Evolutionary conservation across 1,140 invertebrate genomes (phyloP).

Genomic region (Drosophila orosa): DNA sequence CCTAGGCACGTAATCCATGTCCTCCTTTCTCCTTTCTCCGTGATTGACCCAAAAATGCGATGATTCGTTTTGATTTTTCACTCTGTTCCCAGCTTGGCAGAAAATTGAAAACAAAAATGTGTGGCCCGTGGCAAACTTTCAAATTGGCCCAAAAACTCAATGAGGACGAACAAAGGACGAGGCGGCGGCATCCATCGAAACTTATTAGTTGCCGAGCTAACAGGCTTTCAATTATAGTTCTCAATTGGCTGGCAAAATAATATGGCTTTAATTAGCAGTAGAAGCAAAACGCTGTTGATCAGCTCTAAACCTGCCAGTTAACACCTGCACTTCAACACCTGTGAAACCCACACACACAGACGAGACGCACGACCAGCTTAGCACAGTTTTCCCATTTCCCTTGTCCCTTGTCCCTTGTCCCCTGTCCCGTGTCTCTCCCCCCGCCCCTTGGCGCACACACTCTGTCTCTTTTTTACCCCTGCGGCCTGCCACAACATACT

Average conservation of each 20-base stretch:
- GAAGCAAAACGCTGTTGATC: conserved; percentile 27
- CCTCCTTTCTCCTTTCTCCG: conserved; percentile 35
- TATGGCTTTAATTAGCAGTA: conserved; percentile 25
- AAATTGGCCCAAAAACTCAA: conserved; percentile 49
- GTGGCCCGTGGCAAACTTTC: conserved; percentile 41
- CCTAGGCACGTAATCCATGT: conserved; percentile 67
- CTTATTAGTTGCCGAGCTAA: conserved; percentile 8
- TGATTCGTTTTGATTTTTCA: conserved; percentile 79
- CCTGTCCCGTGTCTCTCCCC: background rate
- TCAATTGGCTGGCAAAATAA: conserved; percentile 11
- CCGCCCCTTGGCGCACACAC: background rate
- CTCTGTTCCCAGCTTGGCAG: conserved; percentile 21
- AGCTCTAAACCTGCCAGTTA: conserved; percentile 56
- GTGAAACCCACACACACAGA: background rate
- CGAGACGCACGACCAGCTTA: conserved; percentile 25
- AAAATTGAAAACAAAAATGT: conserved; percentile 77
- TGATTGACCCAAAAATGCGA: conserved; percentile 79
- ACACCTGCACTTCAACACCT: conserved; percentile 66
- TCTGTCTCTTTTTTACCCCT: conserved; percentile 30
- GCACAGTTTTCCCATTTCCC: conserved; percentile 39
- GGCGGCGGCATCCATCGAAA: conserved; percentile 7
- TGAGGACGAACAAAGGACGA: conserved; percentile 18
- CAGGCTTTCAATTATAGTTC: conserved; percentile 9
- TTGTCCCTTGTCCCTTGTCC: background rate
- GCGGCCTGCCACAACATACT: conserved; percentile 56